Percentiles rank a stretch among this genome's conserved stretches.
These are phyloP conservation scores for Lydus trimaculatus DNA, from an alignment of 2,888 invertebrate genomes.

Conservation along the genomic window DNA sequence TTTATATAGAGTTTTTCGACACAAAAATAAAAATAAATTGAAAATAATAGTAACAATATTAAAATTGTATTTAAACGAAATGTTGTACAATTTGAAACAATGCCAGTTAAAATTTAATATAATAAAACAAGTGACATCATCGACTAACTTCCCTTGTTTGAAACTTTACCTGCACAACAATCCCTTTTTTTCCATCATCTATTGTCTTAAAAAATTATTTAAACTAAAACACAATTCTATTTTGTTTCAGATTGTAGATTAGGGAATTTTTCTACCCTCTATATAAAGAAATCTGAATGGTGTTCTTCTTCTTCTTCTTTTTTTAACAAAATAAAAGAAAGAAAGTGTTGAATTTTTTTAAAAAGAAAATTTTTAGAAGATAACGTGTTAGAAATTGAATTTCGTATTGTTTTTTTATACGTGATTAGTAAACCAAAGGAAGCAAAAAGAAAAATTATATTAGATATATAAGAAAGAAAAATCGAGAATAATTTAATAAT, in stretches of 20 bases:
- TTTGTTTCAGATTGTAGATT: conserved; percentile 49
- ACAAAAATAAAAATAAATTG: background rate
- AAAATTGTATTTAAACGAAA: conserved; percentile 3
- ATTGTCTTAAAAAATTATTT: conserved; percentile 3
- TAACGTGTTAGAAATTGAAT: conserved; percentile 32
- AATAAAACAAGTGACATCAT: conserved; percentile 9
- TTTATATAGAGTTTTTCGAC: background rate
- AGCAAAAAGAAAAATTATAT: background rate
- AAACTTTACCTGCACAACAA: conserved; percentile 11
- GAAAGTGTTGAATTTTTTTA: conserved; percentile 20
- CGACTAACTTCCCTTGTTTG: conserved; percentile 4
- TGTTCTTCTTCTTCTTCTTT: conserved; percentile 5
- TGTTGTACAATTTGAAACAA: conserved; percentile 4
- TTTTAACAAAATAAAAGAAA: background rate
- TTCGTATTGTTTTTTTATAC: conserved; percentile 32
- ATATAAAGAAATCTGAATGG: conserved; percentile 27
- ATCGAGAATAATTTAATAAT: background rate
- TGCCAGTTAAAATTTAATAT: conserved; percentile 10
- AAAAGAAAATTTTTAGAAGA: conserved; percentile 7
- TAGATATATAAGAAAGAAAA: too few relatives aligned
- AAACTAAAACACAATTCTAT: conserved; percentile 12
- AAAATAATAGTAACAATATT: background rate
- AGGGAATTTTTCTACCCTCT: conserved; percentile 35
- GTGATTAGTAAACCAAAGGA: conserved; percentile 24
- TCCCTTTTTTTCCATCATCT: conserved; percentile 5